phyloP scores from a whole-genome alignment of 2,113 vertebrate species.

The Callaeas wilsoni region DNA sequence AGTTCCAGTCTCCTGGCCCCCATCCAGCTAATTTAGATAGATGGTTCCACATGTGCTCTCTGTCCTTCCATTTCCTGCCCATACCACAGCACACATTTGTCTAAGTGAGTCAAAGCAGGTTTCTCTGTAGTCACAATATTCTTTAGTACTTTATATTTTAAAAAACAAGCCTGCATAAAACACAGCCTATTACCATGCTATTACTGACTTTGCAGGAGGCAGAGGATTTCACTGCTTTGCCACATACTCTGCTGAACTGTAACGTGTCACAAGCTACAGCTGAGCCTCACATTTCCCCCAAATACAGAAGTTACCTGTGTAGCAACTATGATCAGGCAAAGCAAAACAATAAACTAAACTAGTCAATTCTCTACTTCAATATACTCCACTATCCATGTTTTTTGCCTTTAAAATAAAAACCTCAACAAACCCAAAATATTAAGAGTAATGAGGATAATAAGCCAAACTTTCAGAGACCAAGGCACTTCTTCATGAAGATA shows the following conservation, averaged over 20 bases:
- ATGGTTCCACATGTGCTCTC: constrained; percentile 49
- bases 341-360: not conserved
- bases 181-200: not conserved
- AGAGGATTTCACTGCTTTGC: not conserved
- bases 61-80: constrained; percentile 43
- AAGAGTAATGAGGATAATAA: not conserved
- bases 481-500: not conserved
- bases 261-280: not conserved
- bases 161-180: not conserved
- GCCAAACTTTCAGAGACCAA: not conserved
- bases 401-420: not conserved
- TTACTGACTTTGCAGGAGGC: not conserved
- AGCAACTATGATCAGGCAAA: not conserved
- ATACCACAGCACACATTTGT: not conserved
- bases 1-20: constrained; percentile 25
- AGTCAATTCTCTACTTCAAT: not conserved
- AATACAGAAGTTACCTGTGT: not conserved
- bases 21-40: constrained; percentile 45
- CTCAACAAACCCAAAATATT: not conserved
- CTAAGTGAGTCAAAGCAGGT: constrained; percentile 11
- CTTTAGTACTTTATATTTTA: not conserved
- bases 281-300: not conserved
- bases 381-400: not conserved
- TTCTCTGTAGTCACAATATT: not conserved
- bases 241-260: not conserved